Evolutionary conservation across 2,113 vertebrate genomes (phyloP).

Genomic region (Salvelinus fontinalis): DNA sequence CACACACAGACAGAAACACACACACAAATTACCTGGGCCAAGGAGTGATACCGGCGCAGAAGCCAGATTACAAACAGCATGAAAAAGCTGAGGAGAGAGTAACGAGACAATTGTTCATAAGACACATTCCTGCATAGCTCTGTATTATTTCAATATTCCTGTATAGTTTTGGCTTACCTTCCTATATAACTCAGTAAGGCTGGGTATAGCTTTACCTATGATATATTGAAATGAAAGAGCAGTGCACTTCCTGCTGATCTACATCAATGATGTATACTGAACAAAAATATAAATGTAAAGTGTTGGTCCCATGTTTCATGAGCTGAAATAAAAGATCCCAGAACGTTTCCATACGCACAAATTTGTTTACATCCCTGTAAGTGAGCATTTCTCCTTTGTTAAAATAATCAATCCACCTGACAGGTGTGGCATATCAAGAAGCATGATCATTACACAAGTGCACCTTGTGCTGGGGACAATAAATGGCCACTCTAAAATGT

Average conservation of each 20-base stretch:
- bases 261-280: no score
- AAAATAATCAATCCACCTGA: no score
- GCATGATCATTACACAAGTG: no score
- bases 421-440: no score
- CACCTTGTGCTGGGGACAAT: no score
- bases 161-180: neutral
- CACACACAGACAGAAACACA: conserved; percentile 8
- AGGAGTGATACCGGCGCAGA: conserved; percentile 72
- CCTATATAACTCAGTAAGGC: neutral
- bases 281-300: no score
- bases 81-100: conserved; percentile 63
- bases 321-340: no score
- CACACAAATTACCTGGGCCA: conserved; percentile 72
- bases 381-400: no score
- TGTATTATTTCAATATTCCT: neutral
- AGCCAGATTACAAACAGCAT: conserved; percentile 81
- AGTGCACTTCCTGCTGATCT: neutral
- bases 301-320: no score
- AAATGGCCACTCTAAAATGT: no score
- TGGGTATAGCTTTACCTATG: neutral
- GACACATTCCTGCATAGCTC: neutral
- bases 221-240: neutral
- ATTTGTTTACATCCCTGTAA: no score
- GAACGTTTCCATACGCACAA: no score
- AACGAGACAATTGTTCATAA: neutral